These are phyloP conservation scores for Drosophila subsilvestris DNA, from an alignment of 2,888 invertebrate genomes.

Conservation along the genomic window DNA sequence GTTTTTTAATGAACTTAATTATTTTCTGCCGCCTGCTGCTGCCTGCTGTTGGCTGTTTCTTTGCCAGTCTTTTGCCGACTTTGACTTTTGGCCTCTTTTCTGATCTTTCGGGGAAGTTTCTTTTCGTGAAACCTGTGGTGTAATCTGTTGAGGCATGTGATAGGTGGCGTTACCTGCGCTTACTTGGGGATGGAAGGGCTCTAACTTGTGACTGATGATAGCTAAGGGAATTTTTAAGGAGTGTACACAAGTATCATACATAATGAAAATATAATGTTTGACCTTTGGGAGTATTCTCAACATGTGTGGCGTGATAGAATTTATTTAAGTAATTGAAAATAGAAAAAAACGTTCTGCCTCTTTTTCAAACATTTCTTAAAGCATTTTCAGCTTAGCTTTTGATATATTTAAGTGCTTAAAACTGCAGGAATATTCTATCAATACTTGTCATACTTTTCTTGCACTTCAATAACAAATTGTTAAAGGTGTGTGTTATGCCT, in stretches of 20 bases:
- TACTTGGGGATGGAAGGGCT: neutral
- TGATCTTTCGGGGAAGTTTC: slow-evolving; percentile 7
- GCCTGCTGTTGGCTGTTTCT: neutral
- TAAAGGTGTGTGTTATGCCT: no score
- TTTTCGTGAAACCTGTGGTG: neutral
- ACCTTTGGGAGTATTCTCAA: no score
- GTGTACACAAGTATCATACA: no score
- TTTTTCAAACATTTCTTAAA: no score
- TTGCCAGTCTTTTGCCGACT: slow-evolving; percentile 13
- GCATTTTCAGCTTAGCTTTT: no score
- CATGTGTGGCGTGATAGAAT: no score
- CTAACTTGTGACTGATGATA: neutral
- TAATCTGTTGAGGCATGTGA: neutral
- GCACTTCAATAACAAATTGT: no score
- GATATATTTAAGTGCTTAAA: no score
- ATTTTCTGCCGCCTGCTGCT: slow-evolving; percentile 36
- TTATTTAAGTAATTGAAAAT: no score
- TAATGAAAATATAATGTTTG: neutral
- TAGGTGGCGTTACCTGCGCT: neutral
- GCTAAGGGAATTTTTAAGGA: neutral
- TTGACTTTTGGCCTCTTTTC: slow-evolving; percentile 34
- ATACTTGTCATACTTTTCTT: no score
- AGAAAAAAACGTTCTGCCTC: neutral
- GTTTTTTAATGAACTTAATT: slow-evolving; percentile 72
- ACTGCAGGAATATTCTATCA: no score